Conservation (phyloP, 2,113 vertebrate genomes). For the Gracilinanus agilis region DNA sequence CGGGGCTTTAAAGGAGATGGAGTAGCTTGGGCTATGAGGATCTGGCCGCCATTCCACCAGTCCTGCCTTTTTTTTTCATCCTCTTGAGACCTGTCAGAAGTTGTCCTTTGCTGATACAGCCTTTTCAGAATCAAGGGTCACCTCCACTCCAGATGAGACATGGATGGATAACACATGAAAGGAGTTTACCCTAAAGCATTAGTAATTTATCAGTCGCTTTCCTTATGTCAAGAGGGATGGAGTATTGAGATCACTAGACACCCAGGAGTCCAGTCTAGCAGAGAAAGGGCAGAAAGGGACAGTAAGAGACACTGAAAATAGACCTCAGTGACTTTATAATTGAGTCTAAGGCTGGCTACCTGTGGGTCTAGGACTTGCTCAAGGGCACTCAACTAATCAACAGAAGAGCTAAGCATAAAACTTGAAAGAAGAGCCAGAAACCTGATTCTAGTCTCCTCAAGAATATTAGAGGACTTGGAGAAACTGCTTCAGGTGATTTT, state of each 20-base stretch:
- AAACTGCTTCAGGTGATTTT: neutral
- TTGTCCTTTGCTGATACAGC: neutral
- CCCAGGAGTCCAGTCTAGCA: neutral
- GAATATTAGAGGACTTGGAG: neutral
- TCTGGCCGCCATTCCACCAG: neutral
- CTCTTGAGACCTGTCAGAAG: neutral
- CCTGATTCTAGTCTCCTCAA: neutral
- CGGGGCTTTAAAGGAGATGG: neutral
- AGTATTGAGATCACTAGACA: neutral
- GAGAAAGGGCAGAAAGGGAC: neutral
- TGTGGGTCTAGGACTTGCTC: neutral
- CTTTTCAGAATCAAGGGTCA: neutral
- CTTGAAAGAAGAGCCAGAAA: neutral
- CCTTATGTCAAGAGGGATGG: neutral
- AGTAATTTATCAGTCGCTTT: neutral
- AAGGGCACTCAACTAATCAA: neutral
- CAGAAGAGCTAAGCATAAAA: neutral
- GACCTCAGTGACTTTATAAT: neutral
- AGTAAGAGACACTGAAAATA: neutral
- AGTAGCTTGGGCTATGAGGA: neutral
- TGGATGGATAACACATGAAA: constrained; percentile 1
- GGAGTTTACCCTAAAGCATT: neutral
- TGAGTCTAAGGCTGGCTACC: neutral
- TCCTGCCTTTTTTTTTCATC: neutral
- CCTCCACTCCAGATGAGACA: neutral